Evolutionary conservation across 2,113 vertebrate genomes (phyloP).

Genomic region (Lonchura striata): DNA sequence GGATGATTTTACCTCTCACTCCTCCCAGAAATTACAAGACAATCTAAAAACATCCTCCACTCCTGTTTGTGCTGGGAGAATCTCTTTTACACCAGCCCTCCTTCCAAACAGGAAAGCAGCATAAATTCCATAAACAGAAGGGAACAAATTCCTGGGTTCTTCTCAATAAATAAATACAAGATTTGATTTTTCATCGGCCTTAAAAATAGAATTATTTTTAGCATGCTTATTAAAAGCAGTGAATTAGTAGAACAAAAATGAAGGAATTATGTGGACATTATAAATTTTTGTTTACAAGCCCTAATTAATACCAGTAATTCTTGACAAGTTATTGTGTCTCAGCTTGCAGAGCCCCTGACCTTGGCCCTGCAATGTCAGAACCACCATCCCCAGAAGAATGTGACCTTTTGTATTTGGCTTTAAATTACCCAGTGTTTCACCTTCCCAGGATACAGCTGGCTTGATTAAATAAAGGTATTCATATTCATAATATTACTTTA

Average conservation of each 20-base stretch:
- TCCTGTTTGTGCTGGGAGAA: background rate
- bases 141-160: conserved; percentile 9
- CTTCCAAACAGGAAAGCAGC: background rate
- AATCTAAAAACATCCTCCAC: background rate
- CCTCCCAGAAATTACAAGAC: background rate
- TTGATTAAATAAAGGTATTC: conserved; percentile 59
- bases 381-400: background rate
- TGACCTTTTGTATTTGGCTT: conserved; percentile 40
- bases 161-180: conserved; percentile 6
- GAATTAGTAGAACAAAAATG: conserved; percentile 3
- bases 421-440: conserved; percentile 57
- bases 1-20: background rate
- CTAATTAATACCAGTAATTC: conserved; percentile 3
- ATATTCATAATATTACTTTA: conserved; percentile 51
- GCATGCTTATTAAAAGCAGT: conserved; percentile 35
- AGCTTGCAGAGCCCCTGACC: background rate
- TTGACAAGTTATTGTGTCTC: background rate
- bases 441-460: conserved; percentile 35
- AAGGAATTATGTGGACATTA: background rate
- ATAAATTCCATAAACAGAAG: conserved; percentile 1
- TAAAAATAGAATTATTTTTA: background rate
- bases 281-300: background rate
- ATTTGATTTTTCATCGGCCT: conserved; percentile 28
- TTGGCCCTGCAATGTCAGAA: background rate
- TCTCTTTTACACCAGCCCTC: background rate